phyloP scores from a whole-genome alignment of 2,797 vertebrate species.

The Mycteria americana region DNA sequence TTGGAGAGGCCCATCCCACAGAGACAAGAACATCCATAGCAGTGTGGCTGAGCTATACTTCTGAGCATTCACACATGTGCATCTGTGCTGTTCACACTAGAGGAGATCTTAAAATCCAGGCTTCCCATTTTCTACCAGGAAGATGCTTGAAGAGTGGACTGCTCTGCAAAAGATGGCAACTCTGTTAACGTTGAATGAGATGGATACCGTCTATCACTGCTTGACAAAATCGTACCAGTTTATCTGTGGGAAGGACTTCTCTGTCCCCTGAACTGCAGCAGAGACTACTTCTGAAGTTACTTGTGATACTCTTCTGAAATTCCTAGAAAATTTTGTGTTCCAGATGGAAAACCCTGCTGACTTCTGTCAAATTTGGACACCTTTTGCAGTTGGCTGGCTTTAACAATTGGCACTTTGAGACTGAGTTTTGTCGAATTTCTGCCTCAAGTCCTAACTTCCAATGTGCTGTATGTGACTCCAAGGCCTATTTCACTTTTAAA shows the following conservation, averaged over 20 bases:
- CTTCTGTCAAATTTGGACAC: background rate
- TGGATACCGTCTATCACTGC: background rate
- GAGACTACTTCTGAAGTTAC: background rate
- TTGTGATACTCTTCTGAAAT: background rate
- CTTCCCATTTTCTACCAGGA: background rate
- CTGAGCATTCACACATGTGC: background rate
- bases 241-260: background rate
- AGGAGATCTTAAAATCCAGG: background rate
- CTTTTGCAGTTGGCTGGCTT: background rate
- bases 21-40: background rate
- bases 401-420: background rate
- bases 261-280: background rate
- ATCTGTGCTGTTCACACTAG: rapidly evolving
- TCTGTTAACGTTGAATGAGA: background rate
- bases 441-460: background rate
- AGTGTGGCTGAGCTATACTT: background rate
- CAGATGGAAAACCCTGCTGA: background rate
- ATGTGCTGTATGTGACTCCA: background rate
- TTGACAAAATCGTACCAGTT: background rate
- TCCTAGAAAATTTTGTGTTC: background rate
- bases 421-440: background rate
- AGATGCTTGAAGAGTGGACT: background rate
- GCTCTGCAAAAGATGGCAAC: background rate
- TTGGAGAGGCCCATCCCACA: background rate
- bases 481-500: background rate